Evolutionary conservation across 1,140 invertebrate genomes (phyloP).

Genomic region (Procambarus clarkii): DNA sequence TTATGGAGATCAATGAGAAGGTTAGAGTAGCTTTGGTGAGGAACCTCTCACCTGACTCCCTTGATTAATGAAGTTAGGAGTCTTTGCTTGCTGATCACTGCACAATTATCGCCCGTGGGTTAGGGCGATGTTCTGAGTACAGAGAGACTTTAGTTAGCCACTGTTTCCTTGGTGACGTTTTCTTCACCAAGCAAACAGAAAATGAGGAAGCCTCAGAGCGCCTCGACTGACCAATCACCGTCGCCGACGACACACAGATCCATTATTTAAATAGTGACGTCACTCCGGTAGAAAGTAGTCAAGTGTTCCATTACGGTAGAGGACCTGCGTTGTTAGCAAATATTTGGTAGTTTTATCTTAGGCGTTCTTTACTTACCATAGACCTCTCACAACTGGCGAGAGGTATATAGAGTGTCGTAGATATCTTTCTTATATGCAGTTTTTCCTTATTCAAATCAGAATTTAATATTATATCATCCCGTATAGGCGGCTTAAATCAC

Average conservation of each 20-base stretch:
- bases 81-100: neutral
- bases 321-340: neutral
- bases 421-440: neutral
- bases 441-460: neutral
- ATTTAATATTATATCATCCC: neutral
- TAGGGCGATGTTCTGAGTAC: too few relatives aligned
- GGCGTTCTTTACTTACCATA: neutral
- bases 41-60: neutral
- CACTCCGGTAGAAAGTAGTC: neutral
- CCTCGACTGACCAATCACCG: neutral
- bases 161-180: neutral
- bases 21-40: neutral
- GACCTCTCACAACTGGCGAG: neutral
- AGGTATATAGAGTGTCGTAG: neutral
- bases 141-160: neutral
- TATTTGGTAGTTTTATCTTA: neutral
- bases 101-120: neutral
- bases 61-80: neutral
- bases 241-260: neutral
- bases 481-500: neutral
- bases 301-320: neutral
- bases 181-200: neutral
- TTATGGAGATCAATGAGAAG: neutral
- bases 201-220: neutral
- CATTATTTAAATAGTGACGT: neutral